Conservation (phyloP, 1,140 invertebrate species). For the Heterodera carotae region DNA sequence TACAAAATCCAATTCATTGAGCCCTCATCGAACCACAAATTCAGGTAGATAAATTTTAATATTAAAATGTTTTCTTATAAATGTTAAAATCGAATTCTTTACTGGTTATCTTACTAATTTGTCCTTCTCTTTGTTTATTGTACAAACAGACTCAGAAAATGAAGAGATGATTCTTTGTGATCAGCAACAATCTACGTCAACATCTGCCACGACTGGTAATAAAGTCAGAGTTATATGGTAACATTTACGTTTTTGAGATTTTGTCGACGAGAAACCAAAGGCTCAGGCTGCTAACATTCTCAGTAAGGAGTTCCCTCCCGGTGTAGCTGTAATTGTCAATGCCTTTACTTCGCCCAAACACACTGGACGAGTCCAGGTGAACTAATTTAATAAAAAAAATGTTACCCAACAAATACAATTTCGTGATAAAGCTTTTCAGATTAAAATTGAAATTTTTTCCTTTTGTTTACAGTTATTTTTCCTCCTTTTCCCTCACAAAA, state of each 20-base stretch:
- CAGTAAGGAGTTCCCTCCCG: neutral
- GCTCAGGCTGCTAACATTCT: neutral
- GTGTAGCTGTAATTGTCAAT: neutral
- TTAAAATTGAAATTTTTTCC: too few relatives aligned
- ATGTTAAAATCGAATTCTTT: too few relatives aligned
- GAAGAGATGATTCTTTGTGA: neutral
- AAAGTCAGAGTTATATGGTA: neutral
- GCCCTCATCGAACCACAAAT: neutral
- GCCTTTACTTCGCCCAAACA: conserved; percentile 11
- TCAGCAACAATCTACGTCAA: neutral
- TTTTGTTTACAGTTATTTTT: too few relatives aligned
- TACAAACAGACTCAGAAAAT: neutral
- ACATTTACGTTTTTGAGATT: neutral
- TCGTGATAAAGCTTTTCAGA: too few relatives aligned
- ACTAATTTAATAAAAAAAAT: neutral
- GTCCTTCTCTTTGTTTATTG: too few relatives aligned
- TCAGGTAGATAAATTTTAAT: neutral
- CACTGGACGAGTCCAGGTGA: conserved; percentile 15
- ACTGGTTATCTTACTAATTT: too few relatives aligned
- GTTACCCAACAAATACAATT: too few relatives aligned
- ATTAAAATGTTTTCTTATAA: too few relatives aligned
- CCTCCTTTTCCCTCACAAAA: too few relatives aligned
- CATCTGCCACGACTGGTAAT: neutral
- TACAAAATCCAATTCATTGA: conserved; percentile 3
- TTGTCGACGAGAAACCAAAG: neutral